Conservation (phyloP, 2,797 vertebrate species). For the Steatocranus sp. region DNA sequence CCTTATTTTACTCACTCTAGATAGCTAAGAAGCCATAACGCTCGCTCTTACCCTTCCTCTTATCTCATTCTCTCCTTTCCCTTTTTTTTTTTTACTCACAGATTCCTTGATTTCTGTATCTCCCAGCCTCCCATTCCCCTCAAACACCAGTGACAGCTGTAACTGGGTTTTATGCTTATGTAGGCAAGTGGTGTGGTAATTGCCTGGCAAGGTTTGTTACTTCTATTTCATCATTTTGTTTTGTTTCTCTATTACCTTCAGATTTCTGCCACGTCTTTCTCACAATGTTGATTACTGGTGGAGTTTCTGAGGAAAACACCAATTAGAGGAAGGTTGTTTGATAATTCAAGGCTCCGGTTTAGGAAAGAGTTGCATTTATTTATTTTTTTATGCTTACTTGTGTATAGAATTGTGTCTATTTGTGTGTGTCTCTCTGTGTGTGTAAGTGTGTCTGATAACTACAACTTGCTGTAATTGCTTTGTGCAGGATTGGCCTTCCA, state of each 20-base stretch:
- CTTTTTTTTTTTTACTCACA: neutral
- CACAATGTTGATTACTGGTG: constrained; percentile 9
- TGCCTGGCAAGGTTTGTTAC: neutral
- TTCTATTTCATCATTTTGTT: neutral
- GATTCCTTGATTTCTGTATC: neutral
- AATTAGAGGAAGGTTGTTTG: constrained; percentile 35
- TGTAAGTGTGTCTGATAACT: neutral
- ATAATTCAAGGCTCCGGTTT: constrained; percentile 15
- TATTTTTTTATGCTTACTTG: neutral
- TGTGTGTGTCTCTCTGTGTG: neutral
- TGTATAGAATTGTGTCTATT: neutral
- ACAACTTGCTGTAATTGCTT: constrained; percentile 51
- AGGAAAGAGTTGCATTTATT: neutral
- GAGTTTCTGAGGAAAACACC: constrained; percentile 10
- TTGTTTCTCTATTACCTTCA: neutral
- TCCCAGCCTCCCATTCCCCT: neutral
- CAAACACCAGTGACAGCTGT: neutral
- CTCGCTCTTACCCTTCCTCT: neutral
- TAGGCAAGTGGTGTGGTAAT: neutral
- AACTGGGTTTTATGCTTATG: constrained; percentile 1
- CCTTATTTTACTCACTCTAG: constrained; percentile 32
- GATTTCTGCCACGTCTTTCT: neutral
- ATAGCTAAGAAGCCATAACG: constrained; percentile 1
- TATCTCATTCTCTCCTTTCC: neutral
- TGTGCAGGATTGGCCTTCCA: constrained; percentile 39